These are phyloP conservation scores for Mnemiopsis leidyi DNA, from an alignment of 37 sponge, comb jelly and placozoan genomes.

Conservation along the genomic window DNA sequence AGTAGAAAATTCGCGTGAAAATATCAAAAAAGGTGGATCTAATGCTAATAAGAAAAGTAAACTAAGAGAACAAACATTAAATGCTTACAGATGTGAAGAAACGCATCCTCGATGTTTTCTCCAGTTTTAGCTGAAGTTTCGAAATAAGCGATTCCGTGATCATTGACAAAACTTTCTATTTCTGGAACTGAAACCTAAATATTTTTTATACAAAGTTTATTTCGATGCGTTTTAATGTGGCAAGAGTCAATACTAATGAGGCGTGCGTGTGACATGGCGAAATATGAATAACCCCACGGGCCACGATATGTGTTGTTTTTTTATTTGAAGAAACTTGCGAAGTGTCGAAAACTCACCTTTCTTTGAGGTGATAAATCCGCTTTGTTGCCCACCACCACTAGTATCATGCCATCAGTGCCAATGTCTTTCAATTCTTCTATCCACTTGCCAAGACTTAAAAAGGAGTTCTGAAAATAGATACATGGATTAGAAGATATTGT, in stretches of 20 bases:
- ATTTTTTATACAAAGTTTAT: too few relatives aligned
- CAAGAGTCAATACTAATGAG: too few relatives aligned
- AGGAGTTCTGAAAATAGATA: slow-evolving; percentile 21
- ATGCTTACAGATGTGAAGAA: slow-evolving; percentile 19
- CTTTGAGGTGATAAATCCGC: background rate
- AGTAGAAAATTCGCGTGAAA: too few relatives aligned
- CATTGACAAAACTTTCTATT: background rate
- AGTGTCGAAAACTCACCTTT: too few relatives aligned
- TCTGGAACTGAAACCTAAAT: background rate
- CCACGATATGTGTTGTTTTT: too few relatives aligned
- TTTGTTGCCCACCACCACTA: slow-evolving; percentile 53
- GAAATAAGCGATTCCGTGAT: background rate
- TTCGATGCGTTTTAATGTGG: too few relatives aligned
- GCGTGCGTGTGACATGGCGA: too few relatives aligned
- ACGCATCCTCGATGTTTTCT: background rate
- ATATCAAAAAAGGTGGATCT: too few relatives aligned
- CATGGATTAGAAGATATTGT: too few relatives aligned
- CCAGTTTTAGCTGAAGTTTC: slow-evolving; percentile 46
- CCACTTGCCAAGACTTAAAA: background rate
- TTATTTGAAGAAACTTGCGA: too few relatives aligned
- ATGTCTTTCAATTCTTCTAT: slow-evolving; percentile 34
- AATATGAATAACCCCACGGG: too few relatives aligned
- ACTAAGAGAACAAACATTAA: background rate
- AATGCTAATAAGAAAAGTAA: background rate
- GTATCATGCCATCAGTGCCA: slow-evolving; percentile 27